Evolutionary conservation across 2,888 invertebrate genomes (phyloP).

Genomic region (Pheosia gnoma): DNA sequence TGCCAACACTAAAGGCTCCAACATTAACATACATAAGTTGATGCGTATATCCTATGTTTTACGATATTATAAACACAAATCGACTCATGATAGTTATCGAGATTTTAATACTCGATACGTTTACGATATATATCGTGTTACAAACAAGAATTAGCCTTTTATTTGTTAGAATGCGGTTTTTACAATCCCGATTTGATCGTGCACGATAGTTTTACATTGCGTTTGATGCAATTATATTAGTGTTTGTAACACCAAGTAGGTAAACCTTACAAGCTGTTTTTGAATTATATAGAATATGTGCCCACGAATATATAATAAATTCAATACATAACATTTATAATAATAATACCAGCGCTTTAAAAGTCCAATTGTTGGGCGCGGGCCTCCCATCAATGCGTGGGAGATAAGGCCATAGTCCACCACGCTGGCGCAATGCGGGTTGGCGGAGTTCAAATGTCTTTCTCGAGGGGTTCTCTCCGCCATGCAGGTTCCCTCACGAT

Average conservation of each 20-base stretch:
- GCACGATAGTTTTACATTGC: not conserved
- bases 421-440: too few relatives aligned
- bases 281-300: not conserved
- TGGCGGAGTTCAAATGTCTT: too few relatives aligned
- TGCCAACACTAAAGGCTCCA: not conserved
- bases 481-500: too few relatives aligned
- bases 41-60: slow-evolving; percentile 29
- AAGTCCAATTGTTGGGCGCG: too few relatives aligned
- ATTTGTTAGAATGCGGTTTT: not conserved
- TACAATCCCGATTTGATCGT: not conserved
- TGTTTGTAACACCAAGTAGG: not conserved
- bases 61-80: slow-evolving; percentile 36
- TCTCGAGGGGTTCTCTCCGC: too few relatives aligned
- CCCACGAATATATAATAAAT: not conserved
- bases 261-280: not conserved
- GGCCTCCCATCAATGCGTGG: too few relatives aligned
- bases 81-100: slow-evolving; percentile 29
- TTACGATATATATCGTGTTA: slow-evolving; percentile 14
- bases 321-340: too few relatives aligned
- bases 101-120: slow-evolving; percentile 32
- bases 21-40: slow-evolving; percentile 2
- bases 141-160: not conserved
- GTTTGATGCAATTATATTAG: not conserved
- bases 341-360: too few relatives aligned
- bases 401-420: too few relatives aligned